These are phyloP conservation scores for Drosophila formosana DNA, from an alignment of 2,888 invertebrate species.

Conservation along the genomic window DNA sequence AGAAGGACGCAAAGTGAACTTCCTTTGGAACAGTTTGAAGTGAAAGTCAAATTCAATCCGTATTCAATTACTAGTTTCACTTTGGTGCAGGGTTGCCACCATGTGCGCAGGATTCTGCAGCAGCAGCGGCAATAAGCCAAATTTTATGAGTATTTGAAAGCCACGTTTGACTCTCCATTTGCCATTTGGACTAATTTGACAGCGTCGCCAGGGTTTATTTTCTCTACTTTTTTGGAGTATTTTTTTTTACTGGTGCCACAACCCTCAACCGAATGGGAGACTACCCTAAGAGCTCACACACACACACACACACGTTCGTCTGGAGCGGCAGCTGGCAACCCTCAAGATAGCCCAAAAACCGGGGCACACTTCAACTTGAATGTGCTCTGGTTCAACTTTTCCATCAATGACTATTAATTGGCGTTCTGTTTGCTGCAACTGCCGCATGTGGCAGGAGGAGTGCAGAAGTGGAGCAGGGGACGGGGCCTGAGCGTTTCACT, in stretches of 20 bases:
- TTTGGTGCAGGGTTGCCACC: conserved; percentile 12
- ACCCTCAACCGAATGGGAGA: conserved; percentile 42
- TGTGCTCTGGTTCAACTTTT: conserved; percentile 61
- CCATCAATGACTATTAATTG: conserved; percentile 79
- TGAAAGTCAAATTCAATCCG: not conserved
- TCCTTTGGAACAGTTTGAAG: not conserved
- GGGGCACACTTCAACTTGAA: conserved; percentile 60
- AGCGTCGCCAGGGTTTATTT: conserved; percentile 36
- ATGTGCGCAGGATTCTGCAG: not conserved
- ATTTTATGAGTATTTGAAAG: conserved; percentile 64
- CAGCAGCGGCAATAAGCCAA: conserved; percentile 54
- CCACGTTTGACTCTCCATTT: conserved; percentile 53
- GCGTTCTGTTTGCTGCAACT: conserved; percentile 52
- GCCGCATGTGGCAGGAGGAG: not conserved
- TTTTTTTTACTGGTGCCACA: conserved; percentile 49
- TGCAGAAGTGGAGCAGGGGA: not conserved
- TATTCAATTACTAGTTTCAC: not conserved
- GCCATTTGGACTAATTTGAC: conserved; percentile 69
- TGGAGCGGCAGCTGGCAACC: conserved; percentile 56
- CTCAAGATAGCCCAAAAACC: conserved; percentile 43
- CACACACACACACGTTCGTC: not conserved
- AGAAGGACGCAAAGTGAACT: not conserved
- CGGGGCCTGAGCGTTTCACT: conserved; percentile 34
- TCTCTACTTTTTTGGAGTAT: not conserved
- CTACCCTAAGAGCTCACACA: conserved; percentile 17